Base-by-base conservation (phyloP, 2,113 vertebrate genomes). In the Axis porcinus region DNA sequence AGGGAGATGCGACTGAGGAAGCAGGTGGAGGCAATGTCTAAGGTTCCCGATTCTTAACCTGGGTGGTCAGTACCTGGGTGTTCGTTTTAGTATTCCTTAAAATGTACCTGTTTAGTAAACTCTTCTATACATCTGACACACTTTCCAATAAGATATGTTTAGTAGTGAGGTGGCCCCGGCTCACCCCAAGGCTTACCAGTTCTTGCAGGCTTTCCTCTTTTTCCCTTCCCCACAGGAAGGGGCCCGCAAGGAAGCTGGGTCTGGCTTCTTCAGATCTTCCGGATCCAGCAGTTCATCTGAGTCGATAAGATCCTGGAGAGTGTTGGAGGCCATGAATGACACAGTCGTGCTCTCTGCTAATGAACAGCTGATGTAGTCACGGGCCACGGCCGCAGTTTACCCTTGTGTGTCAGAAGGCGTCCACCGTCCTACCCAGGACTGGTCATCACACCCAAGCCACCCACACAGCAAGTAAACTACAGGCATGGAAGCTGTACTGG, bases 131-230 rank as follows among this genome's bases (percentile, higher is more conserved):
- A 2, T 33, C 74, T 30, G 30, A 78, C 0, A 13, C 11, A 74
- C 27, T 60, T 74, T n/a, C 47, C 25, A 43, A 6, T 57, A 47
- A 87, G 62, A 47, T 0, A 4, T 11, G 25, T 43, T 28, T 25
- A 50, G 47, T 13, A n/a, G 50, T 21, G 6, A 0, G 14, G 60
- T 7, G 28, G 76, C 45, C 36, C 0, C 25, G 0, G 16, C 50
- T 7, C 3, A 5, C 0, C 50, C 54, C 52, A 57, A 27, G 27
- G 97, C 99, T 99, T 92, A 99, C 99, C 99, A 99, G 98, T 99
- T 99, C 98, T 99, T 99, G 98, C 99, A 99, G 96, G 99, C 99
- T 98, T 99, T 99, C 98, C 99, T 99, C 98, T 99, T 99, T 2
- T 98, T 98, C 79, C 98, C 98, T 33, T 99, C 99, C 76, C 99